Percentiles rank a stretch among this genome's conserved stretches.
Conservation (phyloP, 2,888 invertebrate species). For the Drosophila pseudotakahashii region DNA sequence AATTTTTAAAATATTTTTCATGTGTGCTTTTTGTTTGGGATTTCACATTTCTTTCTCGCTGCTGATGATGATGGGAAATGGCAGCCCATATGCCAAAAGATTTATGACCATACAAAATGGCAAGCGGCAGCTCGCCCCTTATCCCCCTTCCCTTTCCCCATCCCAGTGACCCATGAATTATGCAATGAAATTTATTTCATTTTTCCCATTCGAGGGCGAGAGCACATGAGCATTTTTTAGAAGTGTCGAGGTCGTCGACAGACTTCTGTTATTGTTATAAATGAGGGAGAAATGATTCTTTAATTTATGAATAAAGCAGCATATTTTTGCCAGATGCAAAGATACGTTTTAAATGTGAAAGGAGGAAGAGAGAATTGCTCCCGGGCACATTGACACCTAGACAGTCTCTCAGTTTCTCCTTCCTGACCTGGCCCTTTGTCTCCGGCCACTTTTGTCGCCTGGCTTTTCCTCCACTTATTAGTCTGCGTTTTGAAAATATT, state of each 20-base stretch:
- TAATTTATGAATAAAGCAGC: conserved; percentile 52
- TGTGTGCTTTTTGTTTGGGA: conserved; percentile 6
- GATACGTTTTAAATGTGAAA: neutral
- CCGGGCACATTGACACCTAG: conserved; percentile 20
- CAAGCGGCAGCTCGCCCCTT: conserved; percentile 32
- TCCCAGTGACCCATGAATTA: conserved; percentile 60
- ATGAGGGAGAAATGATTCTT: conserved; percentile 62
- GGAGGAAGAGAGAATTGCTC: neutral
- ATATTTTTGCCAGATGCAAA: conserved; percentile 11
- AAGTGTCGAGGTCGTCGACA: conserved; percentile 41
- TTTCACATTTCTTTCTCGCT: conserved; percentile 24
- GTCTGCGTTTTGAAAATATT: conserved; percentile 79
- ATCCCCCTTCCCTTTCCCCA: neutral
- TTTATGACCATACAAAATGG: conserved; percentile 69
- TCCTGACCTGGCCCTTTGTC: conserved; percentile 8
- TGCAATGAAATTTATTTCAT: conserved; percentile 77
- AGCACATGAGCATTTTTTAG: conserved; percentile 64
- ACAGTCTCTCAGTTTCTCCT: neutral
- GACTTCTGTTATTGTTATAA: conserved; percentile 49
- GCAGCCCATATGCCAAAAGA: conserved; percentile 72
- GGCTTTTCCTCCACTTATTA: conserved; percentile 65
- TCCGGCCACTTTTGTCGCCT: conserved; percentile 21
- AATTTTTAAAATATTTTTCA: conserved; percentile 47
- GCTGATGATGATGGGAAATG: conserved; percentile 44
- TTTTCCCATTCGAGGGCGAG: conserved; percentile 41